Base-by-base conservation (phyloP, 2,113 vertebrate species). In the Mus pahari region DNA sequence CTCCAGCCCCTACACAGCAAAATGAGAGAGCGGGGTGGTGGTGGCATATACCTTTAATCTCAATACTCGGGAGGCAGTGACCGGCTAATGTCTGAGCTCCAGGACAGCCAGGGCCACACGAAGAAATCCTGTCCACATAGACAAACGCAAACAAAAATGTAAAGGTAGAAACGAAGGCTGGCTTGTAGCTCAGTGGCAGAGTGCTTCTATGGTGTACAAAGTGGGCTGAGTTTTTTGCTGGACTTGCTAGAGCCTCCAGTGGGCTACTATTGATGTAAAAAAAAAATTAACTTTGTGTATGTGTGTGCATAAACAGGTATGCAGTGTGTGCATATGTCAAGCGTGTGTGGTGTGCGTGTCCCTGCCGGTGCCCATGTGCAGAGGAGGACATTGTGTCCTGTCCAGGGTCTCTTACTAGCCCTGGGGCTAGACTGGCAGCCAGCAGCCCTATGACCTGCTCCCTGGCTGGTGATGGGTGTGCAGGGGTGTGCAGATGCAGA, bases 231-330 rank as follows among this genome's bases (percentile, higher is more conserved):
- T 60, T 79, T 68, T 74, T 83, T 45, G 53, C 11, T 79, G 62
- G 75, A 70, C 79, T 92, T 84, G 50, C 75, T 78, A 92, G 84
- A 81, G 55, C 74, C 75, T 95, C 90, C 28, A 3, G 7, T 42
- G 33, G 36, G 9, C 42, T 58, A 42, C 53, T 64, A 36, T 11
- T 70, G 58, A 5, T 33, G n/a, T 84, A 48, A 48, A 48, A 48
- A n/a, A 19, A 62, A 48, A 84, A 19, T 64, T 31, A 64, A 42
- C n/a, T 64, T 45, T 84, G 36, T 19, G 26, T 20, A 16, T 66
- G 39, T 64, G 58, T 26, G 6, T 84, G 14, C 28, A 60, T 39
- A 70, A 39, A 1, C 16, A 9, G 28, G 28, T 48, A 22, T 86
- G 16, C 42, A 58, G 6, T 62, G 0, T 62, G 9, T 33, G n/a